These are phyloP conservation scores for Drosophila merina DNA, from an alignment of 2,888 invertebrate species.

Conservation along the genomic window DNA sequence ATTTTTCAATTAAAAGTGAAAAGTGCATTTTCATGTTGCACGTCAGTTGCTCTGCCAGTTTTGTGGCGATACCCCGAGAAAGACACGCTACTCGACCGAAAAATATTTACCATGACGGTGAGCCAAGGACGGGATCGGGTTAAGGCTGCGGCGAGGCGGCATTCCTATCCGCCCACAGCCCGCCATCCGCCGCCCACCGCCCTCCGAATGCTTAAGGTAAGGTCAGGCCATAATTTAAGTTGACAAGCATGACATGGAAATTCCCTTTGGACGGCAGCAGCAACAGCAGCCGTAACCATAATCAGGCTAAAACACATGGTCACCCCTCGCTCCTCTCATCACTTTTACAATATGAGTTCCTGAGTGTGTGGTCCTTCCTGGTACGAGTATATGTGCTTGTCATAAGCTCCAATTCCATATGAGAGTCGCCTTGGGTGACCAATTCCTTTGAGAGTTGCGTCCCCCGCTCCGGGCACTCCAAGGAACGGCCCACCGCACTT, in stretches of 20 bases:
- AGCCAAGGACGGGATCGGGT: conserved; percentile 5
- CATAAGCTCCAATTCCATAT: conserved; percentile 35
- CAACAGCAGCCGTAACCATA: conserved; percentile 50
- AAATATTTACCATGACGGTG: conserved; percentile 35
- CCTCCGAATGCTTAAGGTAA: conserved; percentile 59
- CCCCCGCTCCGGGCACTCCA: conserved; percentile 50
- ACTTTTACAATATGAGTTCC: neutral
- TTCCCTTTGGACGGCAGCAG: conserved; percentile 69
- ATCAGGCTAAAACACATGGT: conserved; percentile 75
- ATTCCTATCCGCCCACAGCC: conserved; percentile 16
- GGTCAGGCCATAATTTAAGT: conserved; percentile 77
- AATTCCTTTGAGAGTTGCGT: conserved; percentile 41
- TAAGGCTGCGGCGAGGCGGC: conserved; percentile 13
- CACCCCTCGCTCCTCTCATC: conserved; percentile 25
- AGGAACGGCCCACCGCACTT: conserved; percentile 35
- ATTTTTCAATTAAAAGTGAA: conserved; percentile 76
- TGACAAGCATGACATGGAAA: conserved; percentile 76
- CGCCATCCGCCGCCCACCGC: neutral
- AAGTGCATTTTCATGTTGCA: conserved; percentile 81
- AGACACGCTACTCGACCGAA: conserved; percentile 37
- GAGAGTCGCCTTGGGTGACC: conserved; percentile 42
- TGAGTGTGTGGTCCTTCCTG: conserved; percentile 11
- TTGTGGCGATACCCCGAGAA: conserved; percentile 15
- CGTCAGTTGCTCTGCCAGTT: conserved; percentile 59
- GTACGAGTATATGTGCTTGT: conserved; percentile 19